phyloP scores from a whole-genome alignment of 2,113 vertebrate genomes.

The Sterna hirundo region DNA sequence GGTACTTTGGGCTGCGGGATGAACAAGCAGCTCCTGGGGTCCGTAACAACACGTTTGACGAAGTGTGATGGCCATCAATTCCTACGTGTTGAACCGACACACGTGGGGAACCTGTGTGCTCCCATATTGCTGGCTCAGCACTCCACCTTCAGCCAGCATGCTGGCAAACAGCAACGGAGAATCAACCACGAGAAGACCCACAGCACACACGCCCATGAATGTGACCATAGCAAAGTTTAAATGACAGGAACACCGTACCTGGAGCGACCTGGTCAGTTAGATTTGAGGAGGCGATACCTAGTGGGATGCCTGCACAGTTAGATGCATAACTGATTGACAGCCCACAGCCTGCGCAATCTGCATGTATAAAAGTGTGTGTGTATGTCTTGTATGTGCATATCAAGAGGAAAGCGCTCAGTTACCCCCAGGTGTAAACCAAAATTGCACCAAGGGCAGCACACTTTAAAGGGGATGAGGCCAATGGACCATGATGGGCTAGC shows the following conservation, averaged over 20 bases:
- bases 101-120: fast-evolving
- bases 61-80: background rate
- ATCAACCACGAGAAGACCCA: background rate
- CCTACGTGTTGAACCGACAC: background rate
- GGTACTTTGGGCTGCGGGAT: background rate
- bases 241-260: background rate
- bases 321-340: background rate
- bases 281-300: background rate
- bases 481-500: background rate
- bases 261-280: background rate
- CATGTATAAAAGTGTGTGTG: too few species aligned
- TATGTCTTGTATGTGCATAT: fast-evolving
- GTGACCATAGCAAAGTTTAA: background rate
- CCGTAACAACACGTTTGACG: background rate
- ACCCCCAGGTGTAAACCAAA: background rate
- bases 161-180: background rate
- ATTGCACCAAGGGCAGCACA: background rate
- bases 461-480: background rate
- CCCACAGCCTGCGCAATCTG: background rate
- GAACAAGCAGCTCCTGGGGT: background rate
- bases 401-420: background rate
- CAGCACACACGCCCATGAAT: background rate
- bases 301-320: background rate
- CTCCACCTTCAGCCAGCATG: background rate
- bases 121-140: background rate